Conservation (phyloP, 2,797 vertebrate genomes). For the Adrianichthys oophorus region DNA sequence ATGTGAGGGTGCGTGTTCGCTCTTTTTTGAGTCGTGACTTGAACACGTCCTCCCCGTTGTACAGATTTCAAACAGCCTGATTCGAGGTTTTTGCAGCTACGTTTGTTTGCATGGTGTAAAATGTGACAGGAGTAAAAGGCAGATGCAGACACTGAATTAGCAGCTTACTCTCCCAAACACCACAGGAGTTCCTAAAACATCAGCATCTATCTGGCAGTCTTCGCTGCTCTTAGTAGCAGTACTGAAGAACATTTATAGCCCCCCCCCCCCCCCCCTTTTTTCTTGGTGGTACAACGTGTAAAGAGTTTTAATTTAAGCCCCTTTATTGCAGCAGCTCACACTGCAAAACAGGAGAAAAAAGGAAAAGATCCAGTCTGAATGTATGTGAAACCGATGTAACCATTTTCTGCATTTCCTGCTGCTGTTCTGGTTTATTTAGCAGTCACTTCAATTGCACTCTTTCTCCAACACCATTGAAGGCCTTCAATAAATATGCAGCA, state of each 20-base stretch:
- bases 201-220: constrained; percentile 3
- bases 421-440: too few species aligned
- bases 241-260: constrained; percentile 20
- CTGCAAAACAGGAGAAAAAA: background rate
- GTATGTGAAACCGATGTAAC: too few species aligned
- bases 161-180: constrained; percentile 1
- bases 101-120: constrained; percentile 5
- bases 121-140: constrained; percentile 3
- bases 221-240: constrained; percentile 1
- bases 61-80: constrained; percentile 54
- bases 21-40: constrained; percentile 61
- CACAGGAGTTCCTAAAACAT: constrained; percentile 27
- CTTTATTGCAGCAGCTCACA: constrained; percentile 15
- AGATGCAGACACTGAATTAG: background rate
- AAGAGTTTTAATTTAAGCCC: constrained; percentile 9
- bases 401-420: too few species aligned
- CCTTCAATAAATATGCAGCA: too few species aligned
- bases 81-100: constrained; percentile 23
- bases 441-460: too few species aligned
- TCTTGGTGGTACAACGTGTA: constrained; percentile 17
- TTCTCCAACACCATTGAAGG: too few species aligned
- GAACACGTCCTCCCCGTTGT: constrained; percentile 41
- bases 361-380: constrained; percentile 1
- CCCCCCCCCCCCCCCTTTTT: constrained; percentile 1
- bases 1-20: constrained; percentile 2